Base-by-base conservation (phyloP, 2,888 invertebrate species). In the Macropis europaea region DNA sequence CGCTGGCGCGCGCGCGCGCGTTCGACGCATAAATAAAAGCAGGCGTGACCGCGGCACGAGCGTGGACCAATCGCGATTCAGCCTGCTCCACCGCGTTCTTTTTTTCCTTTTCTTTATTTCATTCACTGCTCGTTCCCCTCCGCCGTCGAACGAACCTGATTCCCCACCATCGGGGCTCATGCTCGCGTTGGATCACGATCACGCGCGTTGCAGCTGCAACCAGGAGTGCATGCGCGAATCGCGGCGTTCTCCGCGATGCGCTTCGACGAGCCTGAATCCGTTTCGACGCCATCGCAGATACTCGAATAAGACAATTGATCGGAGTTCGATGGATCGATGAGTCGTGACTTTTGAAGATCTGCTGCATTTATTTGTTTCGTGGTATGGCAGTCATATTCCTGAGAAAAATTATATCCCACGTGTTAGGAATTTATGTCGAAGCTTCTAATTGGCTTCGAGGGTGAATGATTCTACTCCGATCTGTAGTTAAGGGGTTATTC, bases 31-130 rank as follows among this genome's bases (percentile, higher is more conserved):
- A 79, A 81, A 85, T 85, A 82, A 83, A 83, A 60, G 76, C 84
- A 82, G 87, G 87, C 87, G 87, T 86, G 82, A 82, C 82, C 81
- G 71, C 54, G 67, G 73, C 73, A 32, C 60, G 57, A 50, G 68
- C 60, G 66, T 79, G 83, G 81, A 79, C 86, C 86, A 87, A 87
- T 86, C 77, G 74, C 78, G 77, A 79, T 82, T 76, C 82, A 74
- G 76, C 64, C 66, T 68, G 71, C 71, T 71, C 71, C 77, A 78
- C 79, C 78, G 82, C 62, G 34, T 42, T 59, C 57, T 74, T 62
- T 73, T 73, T 50, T 68, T 56, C n/a, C n/a, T 48, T 19, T 59
- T 56, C 66, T 57, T 67, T 52, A 60, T 76, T 80, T 76, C 78
- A 79, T 78, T 81, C 53, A 64, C 68, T 69, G 69, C 43, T 45